Percentiles rank a stretch among this genome's conserved stretches.
phyloP scores from a whole-genome alignment of 2,888 invertebrate species.

The Camponotus fellah region DNA sequence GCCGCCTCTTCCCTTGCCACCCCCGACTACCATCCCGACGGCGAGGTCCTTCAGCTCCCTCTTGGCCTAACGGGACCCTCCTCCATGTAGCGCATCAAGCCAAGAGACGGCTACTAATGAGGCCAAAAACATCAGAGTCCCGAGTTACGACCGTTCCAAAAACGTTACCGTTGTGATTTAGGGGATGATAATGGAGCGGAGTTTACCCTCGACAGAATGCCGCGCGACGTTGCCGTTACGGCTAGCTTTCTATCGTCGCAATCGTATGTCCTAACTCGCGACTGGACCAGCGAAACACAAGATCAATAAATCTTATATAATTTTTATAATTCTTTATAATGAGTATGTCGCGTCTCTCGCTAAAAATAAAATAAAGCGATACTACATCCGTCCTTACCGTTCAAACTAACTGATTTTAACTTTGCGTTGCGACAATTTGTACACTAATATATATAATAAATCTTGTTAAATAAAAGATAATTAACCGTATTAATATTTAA shows the following conservation, averaged over 20 bases:
- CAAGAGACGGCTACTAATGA: constrained; percentile 82
- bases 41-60: constrained; percentile 46
- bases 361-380: background rate
- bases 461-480: background rate
- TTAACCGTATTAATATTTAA: background rate
- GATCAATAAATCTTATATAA: background rate
- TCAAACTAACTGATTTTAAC: background rate
- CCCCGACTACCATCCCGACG: constrained; percentile 45
- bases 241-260: constrained; percentile 33
- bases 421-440: background rate
- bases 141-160: constrained; percentile 82
- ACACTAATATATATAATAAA: background rate
- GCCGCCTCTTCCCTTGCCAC: constrained; percentile 40
- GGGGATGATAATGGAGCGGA: constrained; percentile 82
- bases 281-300: background rate
- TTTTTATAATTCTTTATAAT: constrained; percentile 8
- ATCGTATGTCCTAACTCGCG: constrained; percentile 24
- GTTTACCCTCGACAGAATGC: constrained; percentile 63
- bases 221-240: constrained; percentile 23
- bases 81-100: constrained; percentile 74
- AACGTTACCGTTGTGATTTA: constrained; percentile 83
- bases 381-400: background rate
- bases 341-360: constrained; percentile 20
- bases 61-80: constrained; percentile 65
- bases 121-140: constrained; percentile 81